Base-by-base conservation (phyloP, 2,113 vertebrate species). In the Anoura caudifer region DNA sequence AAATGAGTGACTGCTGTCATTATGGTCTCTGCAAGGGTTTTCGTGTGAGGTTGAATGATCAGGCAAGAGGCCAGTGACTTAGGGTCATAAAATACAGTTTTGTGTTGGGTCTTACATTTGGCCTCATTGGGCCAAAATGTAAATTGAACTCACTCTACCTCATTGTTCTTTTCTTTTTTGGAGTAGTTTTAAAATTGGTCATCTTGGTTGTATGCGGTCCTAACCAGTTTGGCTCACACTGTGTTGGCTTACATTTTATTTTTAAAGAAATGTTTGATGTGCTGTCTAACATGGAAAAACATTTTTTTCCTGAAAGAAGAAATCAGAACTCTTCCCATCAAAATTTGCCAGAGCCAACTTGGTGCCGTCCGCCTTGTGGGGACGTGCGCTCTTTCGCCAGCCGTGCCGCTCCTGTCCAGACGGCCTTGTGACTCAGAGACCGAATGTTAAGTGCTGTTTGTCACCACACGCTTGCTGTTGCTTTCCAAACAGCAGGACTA, bases 221-320 rank as follows among this genome's bases (percentile, higher is more conserved):
- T 75, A 15, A 45, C 16, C 33, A 56, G 28, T 69, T 54, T 87
- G 17, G 33, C 24, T 93, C 52, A 33, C 10, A 33, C 7, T 89
- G 7, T 54, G 14, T 80, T 61, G 43, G 41, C 52, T 89, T 92
- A 54, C 1, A 8, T 26, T 84, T 95, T 61, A 22, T 47, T 83
- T 88, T 93, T 63, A 83, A 82, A 52, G 31, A 83, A 87, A 59
- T 87, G 16, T 82, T 69, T 90, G 36, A 24, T 70, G 50, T 72
- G 52, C 33, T 73, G n/a, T 63, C 72, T 9, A 36, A 45, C 61
- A 87, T 28, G 28, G 31, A 26, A 86, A 84, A 41, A 45, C 33
- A 41, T 50, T 38, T 69, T 52, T 6, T 2, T 22, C 7, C 41
- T 67, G 28, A 67, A 26, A 43, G 36, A 81, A 41, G 70, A 38